phyloP scores from a whole-genome alignment of 1,140 invertebrate genomes.

The Hyles vespertilio region DNA sequence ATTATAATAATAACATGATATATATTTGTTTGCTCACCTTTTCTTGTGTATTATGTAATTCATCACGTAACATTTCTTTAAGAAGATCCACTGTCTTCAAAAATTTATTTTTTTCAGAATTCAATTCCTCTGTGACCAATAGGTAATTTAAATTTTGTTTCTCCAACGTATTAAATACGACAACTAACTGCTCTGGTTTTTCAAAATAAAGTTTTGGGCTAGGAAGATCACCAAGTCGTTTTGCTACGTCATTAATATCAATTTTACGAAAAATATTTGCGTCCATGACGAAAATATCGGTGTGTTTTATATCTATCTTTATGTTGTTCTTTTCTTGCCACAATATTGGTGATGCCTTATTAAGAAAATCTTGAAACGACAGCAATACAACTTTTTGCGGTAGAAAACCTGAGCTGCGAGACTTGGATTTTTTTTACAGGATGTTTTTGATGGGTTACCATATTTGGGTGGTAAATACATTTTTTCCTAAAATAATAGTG shows the following conservation, averaged over 20 bases:
- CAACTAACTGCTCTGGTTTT: slow-evolving; percentile 75
- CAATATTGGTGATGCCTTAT: slow-evolving; percentile 74
- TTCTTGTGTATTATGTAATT: slow-evolving; percentile 50
- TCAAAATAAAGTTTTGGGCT: slow-evolving; percentile 77
- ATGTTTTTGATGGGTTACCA: too few species aligned
- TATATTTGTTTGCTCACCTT: slow-evolving; percentile 34
- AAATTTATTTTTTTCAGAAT: slow-evolving; percentile 66
- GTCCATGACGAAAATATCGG: slow-evolving; percentile 46
- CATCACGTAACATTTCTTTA: slow-evolving; percentile 37
- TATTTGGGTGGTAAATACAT: too few species aligned
- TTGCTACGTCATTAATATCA: slow-evolving; percentile 50
- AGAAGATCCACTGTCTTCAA: slow-evolving; percentile 41
- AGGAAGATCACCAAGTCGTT: slow-evolving; percentile 59
- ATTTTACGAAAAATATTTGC: slow-evolving; percentile 49
- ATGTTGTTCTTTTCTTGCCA: slow-evolving; percentile 67
- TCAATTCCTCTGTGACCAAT: slow-evolving; percentile 79
- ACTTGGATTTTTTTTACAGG: too few species aligned
- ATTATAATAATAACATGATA: too few species aligned
- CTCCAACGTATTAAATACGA: slow-evolving; percentile 77
- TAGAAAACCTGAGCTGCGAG: too few species aligned
- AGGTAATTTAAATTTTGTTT: slow-evolving; percentile 81
- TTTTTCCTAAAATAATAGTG: too few species aligned
- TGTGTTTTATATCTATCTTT: slow-evolving; percentile 40
- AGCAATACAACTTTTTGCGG: too few species aligned
- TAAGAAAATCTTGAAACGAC: slow-evolving; percentile 81